Conservation (phyloP, 2,113 vertebrate genomes). For the Colius striatus region DNA sequence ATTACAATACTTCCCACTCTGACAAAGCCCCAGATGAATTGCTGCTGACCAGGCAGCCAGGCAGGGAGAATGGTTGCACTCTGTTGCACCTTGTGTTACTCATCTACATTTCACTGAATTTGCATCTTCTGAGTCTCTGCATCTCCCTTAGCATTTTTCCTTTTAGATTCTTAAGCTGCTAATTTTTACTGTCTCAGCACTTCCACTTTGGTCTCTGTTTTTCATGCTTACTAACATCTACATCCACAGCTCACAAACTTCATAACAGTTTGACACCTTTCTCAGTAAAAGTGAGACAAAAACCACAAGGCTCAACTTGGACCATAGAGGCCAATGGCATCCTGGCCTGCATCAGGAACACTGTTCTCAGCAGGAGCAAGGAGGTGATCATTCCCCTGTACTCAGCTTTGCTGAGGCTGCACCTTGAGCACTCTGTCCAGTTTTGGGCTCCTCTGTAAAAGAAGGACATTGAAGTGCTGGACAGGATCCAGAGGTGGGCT, state of each 20-base stretch:
- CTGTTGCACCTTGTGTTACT: not conserved
- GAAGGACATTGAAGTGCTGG: too few species aligned
- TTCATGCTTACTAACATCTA: accelerated
- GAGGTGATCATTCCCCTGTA: too few species aligned
- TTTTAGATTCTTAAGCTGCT: not conserved
- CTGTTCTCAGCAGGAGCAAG: too few species aligned
- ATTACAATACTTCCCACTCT: not conserved
- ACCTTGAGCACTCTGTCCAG: too few species aligned
- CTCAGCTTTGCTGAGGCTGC: too few species aligned
- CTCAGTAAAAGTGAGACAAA: not conserved
- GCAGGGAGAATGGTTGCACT: not conserved
- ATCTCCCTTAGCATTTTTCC: not conserved
- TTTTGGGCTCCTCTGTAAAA: too few species aligned
- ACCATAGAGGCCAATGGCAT: not conserved
- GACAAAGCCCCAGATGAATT: accelerated
- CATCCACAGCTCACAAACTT: not conserved
- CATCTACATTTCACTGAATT: not conserved
- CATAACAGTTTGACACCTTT: not conserved
- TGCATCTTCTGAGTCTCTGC: not conserved
- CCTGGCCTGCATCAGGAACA: too few species aligned
- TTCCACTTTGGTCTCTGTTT: not conserved
- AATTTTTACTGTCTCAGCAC: not conserved
- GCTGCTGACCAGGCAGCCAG: not conserved
- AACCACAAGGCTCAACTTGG: not conserved
- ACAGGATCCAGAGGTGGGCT: too few species aligned